A percentile compares a stretch with the other conserved stretches of the same genome.
These are phyloP conservation scores for Cygnus atratus DNA, from an alignment of 2,113 vertebrate species.

Conservation along the genomic window DNA sequence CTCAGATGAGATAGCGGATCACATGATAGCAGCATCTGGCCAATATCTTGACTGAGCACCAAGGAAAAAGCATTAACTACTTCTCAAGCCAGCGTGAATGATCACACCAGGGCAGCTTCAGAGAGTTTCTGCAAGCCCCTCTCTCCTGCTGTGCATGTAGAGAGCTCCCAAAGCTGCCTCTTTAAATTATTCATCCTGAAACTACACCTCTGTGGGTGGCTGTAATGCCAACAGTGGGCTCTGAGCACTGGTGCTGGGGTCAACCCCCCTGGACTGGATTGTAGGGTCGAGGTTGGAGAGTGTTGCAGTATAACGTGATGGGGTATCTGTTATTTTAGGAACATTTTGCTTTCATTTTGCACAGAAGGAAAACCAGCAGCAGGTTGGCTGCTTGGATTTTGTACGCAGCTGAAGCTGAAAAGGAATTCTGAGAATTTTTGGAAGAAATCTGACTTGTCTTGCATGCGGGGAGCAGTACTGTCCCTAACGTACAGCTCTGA, in stretches of 20 bases:
- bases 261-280: not conserved
- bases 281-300: not conserved
- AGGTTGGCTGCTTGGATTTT: not conserved
- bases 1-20: not conserved
- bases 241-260: not conserved
- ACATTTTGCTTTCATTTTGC: not conserved
- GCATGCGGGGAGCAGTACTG: not conserved
- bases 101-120: not conserved
- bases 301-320: rapidly evolving
- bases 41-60: not conserved
- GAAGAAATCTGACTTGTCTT: not conserved
- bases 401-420: not conserved
- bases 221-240: not conserved
- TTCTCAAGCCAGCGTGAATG: not conserved
- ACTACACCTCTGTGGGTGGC: not conserved
- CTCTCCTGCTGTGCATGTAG: rapidly evolving
- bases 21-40: not conserved
- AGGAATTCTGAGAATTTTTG: not conserved
- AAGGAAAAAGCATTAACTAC: not conserved
- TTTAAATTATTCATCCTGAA: not conserved
- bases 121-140: not conserved
- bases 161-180: not conserved
- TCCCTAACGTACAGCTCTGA: not conserved
- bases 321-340: not conserved
- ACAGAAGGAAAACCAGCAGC: not conserved